Evolutionary conservation across 2,113 vertebrate species (phyloP).

Genomic region (Trinectes maculatus): DNA sequence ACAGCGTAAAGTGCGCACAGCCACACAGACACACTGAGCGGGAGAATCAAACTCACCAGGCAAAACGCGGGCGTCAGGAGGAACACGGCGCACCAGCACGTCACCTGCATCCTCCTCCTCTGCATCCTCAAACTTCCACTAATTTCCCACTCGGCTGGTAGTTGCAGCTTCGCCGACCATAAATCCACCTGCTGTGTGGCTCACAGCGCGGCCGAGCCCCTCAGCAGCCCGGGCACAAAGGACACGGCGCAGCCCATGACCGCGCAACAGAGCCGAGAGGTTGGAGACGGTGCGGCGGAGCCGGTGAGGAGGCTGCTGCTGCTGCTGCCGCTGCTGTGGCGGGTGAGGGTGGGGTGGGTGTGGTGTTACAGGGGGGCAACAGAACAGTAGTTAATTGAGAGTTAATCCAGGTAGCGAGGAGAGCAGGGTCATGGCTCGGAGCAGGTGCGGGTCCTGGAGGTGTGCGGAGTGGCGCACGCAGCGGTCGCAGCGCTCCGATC

Average conservation of each 20-base stretch:
- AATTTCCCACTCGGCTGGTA: constrained; percentile 84
- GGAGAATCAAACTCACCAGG: constrained; percentile 88
- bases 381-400: constrained; percentile 72
- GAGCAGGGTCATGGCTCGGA: constrained; percentile 74
- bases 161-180: constrained; percentile 89
- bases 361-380: not conserved
- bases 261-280: constrained; percentile 81
- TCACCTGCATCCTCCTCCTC: constrained; percentile 95
- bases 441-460: constrained; percentile 33
- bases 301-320: constrained; percentile 16
- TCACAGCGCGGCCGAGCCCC: constrained; percentile 85
- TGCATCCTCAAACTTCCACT: constrained; percentile 91
- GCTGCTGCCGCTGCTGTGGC: constrained; percentile 1
- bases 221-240: constrained; percentile 87
- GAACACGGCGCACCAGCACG: constrained; percentile 92
- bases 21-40: not conserved
- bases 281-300: constrained; percentile 45
- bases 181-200: constrained; percentile 92
- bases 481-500: constrained; percentile 52
- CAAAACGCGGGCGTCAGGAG: constrained; percentile 89
- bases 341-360: not conserved
- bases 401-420: constrained; percentile 83
- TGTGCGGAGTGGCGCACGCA: constrained; percentile 28
- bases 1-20: not conserved
- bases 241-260: constrained; percentile 90